phyloP scores from a whole-genome alignment of 2,113 vertebrate genomes.

The Oenanthe melanoleuca region DNA sequence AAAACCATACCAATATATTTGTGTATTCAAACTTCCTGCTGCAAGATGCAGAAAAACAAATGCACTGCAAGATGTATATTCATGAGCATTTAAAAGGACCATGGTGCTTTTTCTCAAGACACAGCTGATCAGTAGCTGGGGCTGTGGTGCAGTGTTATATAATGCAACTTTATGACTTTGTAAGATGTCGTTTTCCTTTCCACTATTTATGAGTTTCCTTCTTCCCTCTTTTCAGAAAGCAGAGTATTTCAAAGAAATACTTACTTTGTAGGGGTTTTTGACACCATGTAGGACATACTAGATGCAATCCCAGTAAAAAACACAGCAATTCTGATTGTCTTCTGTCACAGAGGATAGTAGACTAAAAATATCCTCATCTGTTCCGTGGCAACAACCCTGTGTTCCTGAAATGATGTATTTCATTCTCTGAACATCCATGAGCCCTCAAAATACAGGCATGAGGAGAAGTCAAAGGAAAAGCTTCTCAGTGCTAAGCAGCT shows the following conservation, averaged over 20 bases:
- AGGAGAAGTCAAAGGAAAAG: not conserved
- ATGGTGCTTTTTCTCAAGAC: not conserved
- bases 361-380: not conserved
- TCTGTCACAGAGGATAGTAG: not conserved
- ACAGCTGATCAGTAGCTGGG: constrained; percentile 23
- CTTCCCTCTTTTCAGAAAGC: not conserved
- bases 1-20: not conserved
- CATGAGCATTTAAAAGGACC: not conserved
- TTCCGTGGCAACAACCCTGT: not conserved
- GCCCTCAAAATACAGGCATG: not conserved
- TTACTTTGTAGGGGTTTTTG: accelerated
- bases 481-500: not conserved
- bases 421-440: not conserved
- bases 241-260: not conserved
- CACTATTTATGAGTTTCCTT: not conserved
- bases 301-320: not conserved
- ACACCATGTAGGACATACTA: not conserved
- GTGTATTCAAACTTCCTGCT: not conserved
- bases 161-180: constrained; percentile 3
- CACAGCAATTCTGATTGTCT: not conserved
- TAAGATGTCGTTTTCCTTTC: not conserved
- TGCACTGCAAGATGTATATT: not conserved
- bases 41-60: not conserved
- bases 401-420: not conserved
- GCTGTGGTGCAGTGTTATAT: constrained; percentile 39